phyloP scores from a whole-genome alignment of 2,888 invertebrate genomes.

The Mesorhabditis belari region DNA sequence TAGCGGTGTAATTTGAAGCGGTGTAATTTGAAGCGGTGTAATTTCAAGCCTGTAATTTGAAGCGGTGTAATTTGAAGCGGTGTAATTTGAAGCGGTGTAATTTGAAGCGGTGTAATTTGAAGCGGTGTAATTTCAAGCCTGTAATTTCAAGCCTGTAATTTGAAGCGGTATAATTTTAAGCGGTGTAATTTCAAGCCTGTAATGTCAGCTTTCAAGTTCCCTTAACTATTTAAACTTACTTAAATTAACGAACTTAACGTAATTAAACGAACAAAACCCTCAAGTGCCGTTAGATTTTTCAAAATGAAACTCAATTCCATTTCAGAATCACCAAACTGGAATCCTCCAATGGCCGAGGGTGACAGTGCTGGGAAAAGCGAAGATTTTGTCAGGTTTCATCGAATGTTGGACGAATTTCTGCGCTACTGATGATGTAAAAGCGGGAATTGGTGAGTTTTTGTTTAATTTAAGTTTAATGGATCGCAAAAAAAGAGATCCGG shows the following conservation, averaged over 20 bases:
- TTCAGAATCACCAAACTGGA: background rate
- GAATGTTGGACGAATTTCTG: background rate
- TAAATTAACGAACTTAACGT: too few species aligned
- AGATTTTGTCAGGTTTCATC: background rate
- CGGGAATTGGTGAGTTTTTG: background rate
- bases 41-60: too few species aligned
- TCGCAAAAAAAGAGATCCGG: too few species aligned
- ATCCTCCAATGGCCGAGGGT: background rate
- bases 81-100: too few species aligned
- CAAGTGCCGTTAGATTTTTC: background rate
- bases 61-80: too few species aligned
- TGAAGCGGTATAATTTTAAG: background rate
- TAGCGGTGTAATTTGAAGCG: too few species aligned
- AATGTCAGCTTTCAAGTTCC: background rate
- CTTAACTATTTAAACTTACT: background rate
- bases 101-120: too few species aligned
- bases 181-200: background rate
- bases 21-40: too few species aligned
- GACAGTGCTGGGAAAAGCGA: background rate
- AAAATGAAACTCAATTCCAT: background rate
- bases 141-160: background rate
- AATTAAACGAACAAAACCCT: background rate
- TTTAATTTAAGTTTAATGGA: too few species aligned
- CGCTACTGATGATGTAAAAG: background rate
- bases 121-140: too few species aligned